Conservation (phyloP, 2,113 vertebrate genomes). For the Todiramphus saurophagus region DNA sequence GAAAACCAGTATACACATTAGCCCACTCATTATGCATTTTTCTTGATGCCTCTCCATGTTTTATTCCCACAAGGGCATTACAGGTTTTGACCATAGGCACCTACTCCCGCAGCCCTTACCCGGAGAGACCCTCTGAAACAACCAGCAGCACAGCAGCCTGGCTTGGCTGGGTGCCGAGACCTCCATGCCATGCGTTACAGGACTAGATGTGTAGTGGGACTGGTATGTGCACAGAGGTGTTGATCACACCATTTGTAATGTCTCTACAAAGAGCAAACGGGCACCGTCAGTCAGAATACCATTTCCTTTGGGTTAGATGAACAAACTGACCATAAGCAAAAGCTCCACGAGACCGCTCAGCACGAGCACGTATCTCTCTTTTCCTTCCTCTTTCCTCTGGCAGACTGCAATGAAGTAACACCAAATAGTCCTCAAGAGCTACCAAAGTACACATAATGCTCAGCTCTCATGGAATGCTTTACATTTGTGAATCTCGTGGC, state of each 20-base stretch:
- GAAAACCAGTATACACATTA: neutral
- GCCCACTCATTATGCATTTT: neutral
- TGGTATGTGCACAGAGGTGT: neutral
- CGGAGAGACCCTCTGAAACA: neutral
- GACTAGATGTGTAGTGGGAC: neutral
- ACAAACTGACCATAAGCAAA: constrained; percentile 1
- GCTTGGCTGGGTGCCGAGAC: neutral
- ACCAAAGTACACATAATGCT: neutral
- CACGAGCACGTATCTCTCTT: neutral
- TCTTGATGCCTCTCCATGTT: neutral
- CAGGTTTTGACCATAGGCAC: neutral
- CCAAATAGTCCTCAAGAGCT: constrained; percentile 2
- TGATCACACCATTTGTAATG: constrained; percentile 23
- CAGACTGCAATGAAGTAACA: neutral
- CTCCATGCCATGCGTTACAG: neutral
- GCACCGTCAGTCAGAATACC: constrained; percentile 41
- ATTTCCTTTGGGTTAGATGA: constrained; percentile 11
- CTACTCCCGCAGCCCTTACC: neutral
- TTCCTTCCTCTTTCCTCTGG: neutral
- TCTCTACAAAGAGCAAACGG: constrained; percentile 38
- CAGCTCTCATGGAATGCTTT: neutral
- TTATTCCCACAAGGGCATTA: neutral
- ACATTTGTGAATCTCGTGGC: neutral
- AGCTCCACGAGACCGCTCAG: neutral
- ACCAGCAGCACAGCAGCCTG: neutral